Conservation (phyloP, 2,888 invertebrate genomes). For the Drosophila merina region DNA sequence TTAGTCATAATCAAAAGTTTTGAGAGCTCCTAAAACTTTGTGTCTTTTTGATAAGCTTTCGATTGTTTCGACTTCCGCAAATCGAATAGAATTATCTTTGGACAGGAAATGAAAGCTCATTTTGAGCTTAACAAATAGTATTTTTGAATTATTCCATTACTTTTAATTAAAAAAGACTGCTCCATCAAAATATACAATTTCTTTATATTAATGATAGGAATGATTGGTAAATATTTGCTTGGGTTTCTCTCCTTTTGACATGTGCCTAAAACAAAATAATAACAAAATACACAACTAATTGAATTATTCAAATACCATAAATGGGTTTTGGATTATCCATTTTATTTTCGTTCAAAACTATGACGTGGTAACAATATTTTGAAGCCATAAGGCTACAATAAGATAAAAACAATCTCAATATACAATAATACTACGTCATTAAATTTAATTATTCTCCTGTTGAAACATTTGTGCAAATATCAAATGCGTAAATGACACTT, state of each 20-base stretch:
- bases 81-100: not conserved
- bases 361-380: not conserved
- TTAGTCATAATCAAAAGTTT: not conserved
- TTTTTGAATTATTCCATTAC: not conserved
- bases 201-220: not conserved
- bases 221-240: not conserved
- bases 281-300: not conserved
- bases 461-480: slow-evolving; percentile 31
- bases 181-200: not conserved
- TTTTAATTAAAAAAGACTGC: not conserved
- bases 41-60: not conserved
- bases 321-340: not conserved
- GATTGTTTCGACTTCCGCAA: not conserved
- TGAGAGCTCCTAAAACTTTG: not conserved
- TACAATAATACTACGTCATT: slow-evolving; percentile 20
- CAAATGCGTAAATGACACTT: slow-evolving; percentile 11
- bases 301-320: not conserved
- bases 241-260: not conserved
- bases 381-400: not conserved
- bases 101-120: not conserved
- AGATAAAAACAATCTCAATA: not conserved
- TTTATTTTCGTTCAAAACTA: not conserved
- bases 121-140: not conserved
- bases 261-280: not conserved
- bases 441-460: not conserved